A percentile compares a stretch with the other conserved stretches of the same genome.
phyloP scores from a whole-genome alignment of 2,113 vertebrate genomes.

The Macaca fascicularis region DNA sequence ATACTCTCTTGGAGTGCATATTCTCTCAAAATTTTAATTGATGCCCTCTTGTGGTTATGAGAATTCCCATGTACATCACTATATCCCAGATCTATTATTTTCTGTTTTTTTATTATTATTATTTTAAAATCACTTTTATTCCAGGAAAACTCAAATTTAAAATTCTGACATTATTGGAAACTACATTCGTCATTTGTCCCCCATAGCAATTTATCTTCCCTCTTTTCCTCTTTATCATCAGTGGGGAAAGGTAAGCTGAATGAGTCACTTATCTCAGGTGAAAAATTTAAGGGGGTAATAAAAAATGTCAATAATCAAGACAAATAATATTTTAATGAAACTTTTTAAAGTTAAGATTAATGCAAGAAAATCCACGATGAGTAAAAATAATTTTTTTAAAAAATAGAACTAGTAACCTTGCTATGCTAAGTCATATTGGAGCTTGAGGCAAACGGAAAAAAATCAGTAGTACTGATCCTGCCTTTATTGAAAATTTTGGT shows the following conservation, averaged over 20 bases:
- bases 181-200: not conserved
- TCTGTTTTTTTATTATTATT: not conserved
- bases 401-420: not conserved
- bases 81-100: not conserved
- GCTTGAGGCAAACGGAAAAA: not conserved
- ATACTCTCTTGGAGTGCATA: not conserved
- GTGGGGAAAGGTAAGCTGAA: not conserved
- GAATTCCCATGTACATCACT: conserved; percentile 9
- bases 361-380: not conserved
- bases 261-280: not conserved
- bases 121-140: not conserved
- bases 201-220: not conserved
- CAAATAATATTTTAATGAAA: conserved; percentile 23
- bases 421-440: not conserved
- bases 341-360: not conserved
- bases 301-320: not conserved
- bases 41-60: conserved; percentile 54
- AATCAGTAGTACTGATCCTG: not conserved
- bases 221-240: not conserved
- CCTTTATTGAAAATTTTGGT: not conserved
- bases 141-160: conserved; percentile 10
- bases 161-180: conserved; percentile 42
- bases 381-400: not conserved
- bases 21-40: conserved; percentile 11
- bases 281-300: not conserved